phyloP scores from a whole-genome alignment of 1,140 invertebrate species.

The Heliconius hewitsoni region DNA sequence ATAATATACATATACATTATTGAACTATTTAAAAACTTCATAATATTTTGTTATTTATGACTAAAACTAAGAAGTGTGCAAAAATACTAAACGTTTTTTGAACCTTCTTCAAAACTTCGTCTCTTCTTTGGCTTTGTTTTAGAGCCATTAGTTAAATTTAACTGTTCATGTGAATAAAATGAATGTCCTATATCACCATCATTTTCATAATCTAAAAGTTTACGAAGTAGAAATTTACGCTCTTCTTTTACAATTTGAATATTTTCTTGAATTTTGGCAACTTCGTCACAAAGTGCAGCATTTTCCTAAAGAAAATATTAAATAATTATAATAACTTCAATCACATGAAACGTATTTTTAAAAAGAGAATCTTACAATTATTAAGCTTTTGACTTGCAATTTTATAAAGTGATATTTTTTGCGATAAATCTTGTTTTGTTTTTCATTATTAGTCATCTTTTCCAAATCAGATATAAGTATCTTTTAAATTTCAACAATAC shows the following conservation, averaged over 20 bases:
- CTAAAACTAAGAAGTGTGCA: background rate
- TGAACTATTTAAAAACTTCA: too few species aligned
- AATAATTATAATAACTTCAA: conserved; percentile 3
- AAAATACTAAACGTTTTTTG: conserved; percentile 44
- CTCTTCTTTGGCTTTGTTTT: conserved; percentile 68
- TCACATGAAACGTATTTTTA: conserved; percentile 1
- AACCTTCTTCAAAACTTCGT: conserved; percentile 58
- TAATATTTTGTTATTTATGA: background rate
- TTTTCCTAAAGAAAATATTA: conserved; percentile 84
- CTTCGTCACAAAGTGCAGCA: conserved; percentile 91
- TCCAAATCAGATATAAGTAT: background rate
- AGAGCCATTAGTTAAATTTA: conserved; percentile 55
- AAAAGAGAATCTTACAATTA: conserved; percentile 52
- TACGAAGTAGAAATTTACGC: conserved; percentile 86
- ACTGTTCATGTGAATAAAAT: conserved; percentile 54
- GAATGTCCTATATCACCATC: conserved; percentile 75
- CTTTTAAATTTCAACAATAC: background rate
- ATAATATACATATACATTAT: too few species aligned
- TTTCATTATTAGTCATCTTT: conserved; percentile 54
- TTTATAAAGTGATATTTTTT: conserved; percentile 70
- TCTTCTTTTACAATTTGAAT: conserved; percentile 88
- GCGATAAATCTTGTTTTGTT: conserved; percentile 60
- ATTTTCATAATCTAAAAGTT: conserved; percentile 84
- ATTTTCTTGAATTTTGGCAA: conserved; percentile 88
- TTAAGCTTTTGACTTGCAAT: conserved; percentile 62